Evolutionary conservation across 1,140 invertebrate species (phyloP).

Genomic region (Tetramorium alpestre): DNA sequence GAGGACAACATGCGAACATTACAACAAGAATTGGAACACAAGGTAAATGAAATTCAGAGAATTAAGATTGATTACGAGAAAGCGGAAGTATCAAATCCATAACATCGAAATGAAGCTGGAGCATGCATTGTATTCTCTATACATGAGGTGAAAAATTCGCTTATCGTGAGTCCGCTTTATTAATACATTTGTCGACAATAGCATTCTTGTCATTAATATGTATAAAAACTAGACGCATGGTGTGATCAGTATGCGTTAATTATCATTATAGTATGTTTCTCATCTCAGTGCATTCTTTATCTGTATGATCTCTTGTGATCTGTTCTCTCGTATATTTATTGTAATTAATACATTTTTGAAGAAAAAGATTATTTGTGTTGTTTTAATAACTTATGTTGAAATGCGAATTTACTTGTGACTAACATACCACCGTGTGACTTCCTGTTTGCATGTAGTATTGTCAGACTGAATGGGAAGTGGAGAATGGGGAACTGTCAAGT

Average conservation of each 20-base stretch:
- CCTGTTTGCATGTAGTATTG: slow-evolving; percentile 82
- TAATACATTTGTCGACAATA: slow-evolving; percentile 24
- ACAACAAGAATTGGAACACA: slow-evolving; percentile 67
- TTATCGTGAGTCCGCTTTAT: slow-evolving; percentile 8
- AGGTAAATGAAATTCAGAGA: slow-evolving; percentile 77
- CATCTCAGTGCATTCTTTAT: not conserved
- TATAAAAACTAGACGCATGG: slow-evolving; percentile 35
- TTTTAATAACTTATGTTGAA: slow-evolving; percentile 17
- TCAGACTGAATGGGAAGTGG: slow-evolving; percentile 83
- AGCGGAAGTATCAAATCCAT: slow-evolving; percentile 83
- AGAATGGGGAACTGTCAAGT: slow-evolving; percentile 80
- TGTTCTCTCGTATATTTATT: not conserved
- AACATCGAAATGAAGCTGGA: slow-evolving; percentile 82
- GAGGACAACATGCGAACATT: slow-evolving; percentile 52
- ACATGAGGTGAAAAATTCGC: slow-evolving; percentile 77
- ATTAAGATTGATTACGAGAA: slow-evolving; percentile 83
- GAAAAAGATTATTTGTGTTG: slow-evolving; percentile 1
- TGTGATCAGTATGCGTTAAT: slow-evolving; percentile 14
- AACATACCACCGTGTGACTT: slow-evolving; percentile 70
- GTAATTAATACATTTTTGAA: not conserved
- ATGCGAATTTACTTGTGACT: slow-evolving; percentile 68
- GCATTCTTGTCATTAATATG: not conserved
- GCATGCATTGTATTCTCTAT: slow-evolving; percentile 59
- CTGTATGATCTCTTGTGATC: not conserved
- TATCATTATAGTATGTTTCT: slow-evolving; percentile 3